Conservation (phyloP, 2,888 invertebrate species). For the Ischnura elegans region DNA sequence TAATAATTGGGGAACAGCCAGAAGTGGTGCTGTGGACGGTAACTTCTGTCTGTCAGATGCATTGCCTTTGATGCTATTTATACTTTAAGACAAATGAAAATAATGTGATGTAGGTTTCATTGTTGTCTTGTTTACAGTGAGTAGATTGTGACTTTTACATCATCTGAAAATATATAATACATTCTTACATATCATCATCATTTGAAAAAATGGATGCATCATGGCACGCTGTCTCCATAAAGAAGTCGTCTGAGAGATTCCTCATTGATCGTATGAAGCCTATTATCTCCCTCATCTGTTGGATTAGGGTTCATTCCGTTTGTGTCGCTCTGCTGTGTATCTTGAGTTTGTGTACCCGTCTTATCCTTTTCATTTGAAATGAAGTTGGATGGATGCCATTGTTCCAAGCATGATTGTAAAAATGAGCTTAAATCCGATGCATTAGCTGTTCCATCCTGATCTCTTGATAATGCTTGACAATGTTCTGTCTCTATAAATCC, state of each 20-base stretch:
- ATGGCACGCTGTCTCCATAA: conserved; percentile 73
- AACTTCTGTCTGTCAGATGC: not conserved
- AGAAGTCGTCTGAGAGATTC: conserved; percentile 79
- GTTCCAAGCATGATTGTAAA: conserved; percentile 70
- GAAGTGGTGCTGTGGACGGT: not conserved
- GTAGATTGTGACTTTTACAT: no score
- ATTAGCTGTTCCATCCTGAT: conserved; percentile 13
- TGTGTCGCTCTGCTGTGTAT: not conserved
- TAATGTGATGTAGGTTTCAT: no score
- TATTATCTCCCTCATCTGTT: conserved; percentile 72
- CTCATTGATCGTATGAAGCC: conserved; percentile 78
- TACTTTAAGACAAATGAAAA: no score
- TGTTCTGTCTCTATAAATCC: not conserved
- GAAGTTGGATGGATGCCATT: conserved; percentile 61
- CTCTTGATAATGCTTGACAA: not conserved
- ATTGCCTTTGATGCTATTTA: no score
- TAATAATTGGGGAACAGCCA: not conserved
- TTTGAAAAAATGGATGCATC: not conserved
- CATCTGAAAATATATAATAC: no score
- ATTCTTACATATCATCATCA: not conserved
- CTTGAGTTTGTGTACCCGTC: conserved; percentile 70
- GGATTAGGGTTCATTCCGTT: conserved; percentile 72
- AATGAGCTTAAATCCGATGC: conserved; percentile 67
- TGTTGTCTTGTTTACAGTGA: no score
- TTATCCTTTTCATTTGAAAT: conserved; percentile 69